Evolutionary conservation across 1,140 invertebrate species (phyloP), one percentile per base, ranked within the genome.

Genomic region (Calycopis cecrops): DNA sequence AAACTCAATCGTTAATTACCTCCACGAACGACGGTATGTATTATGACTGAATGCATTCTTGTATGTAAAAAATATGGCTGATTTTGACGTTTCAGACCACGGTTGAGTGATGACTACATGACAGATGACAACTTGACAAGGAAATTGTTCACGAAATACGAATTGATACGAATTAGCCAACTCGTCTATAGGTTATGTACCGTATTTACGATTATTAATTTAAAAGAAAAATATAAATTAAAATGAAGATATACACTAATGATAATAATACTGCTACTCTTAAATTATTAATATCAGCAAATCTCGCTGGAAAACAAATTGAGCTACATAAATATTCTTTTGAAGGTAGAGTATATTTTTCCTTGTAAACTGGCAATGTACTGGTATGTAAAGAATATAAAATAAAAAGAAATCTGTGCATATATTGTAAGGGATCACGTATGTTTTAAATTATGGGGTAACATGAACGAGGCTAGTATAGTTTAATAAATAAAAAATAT

Each of bases 211-310:
- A 37, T 9, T 47, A 52, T 54, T 62, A 53, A 48, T 63, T 28
- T 38, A 9, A 52, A 28, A 37, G 44, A 58, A 59, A 34, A 62
- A 67, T 35, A 52, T 4, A 56, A 49, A 17, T 40, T 48, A 89
- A 76, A 79, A 93, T 93, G 92, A 92, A 90, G 59, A 88, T 93
- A 51, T 89, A 88, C 58, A 92, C 92, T 35, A 94, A 94, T 69
- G 89, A 92, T 64, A 92, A 91, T 62, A 94, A 94, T 87, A 92
- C 92, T 6, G 90, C 92, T 21, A 90, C 91, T 4, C 79, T 94
- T 54, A 94, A 95, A 71, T 64, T 94, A 55, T 65, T 94, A 14
- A 87, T 94, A 59, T 91, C 91, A 47, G 89, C 90, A 0, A 92
- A 93, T 70, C 87, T 92, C 63, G 85, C 88, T 0, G 86, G 90